Conservation (phyloP, 2,888 invertebrate species). For the Hemistola chrysoprasaria region DNA sequence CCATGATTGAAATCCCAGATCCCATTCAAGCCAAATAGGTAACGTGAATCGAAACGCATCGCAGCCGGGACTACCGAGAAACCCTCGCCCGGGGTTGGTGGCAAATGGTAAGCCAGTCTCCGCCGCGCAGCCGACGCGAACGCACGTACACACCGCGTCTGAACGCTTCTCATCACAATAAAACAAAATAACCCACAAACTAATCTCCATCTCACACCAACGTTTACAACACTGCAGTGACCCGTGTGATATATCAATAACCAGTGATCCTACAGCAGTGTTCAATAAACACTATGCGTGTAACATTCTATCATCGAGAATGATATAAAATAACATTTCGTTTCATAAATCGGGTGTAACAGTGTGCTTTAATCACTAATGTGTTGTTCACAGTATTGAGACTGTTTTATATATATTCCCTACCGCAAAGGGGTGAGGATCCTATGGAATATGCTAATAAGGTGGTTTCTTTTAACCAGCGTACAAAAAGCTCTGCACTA, state of each 20-base stretch:
- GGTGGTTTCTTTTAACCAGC: constrained; percentile 72
- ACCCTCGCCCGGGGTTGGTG: constrained; percentile 68
- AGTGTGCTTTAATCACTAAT: constrained; percentile 69
- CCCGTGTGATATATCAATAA: constrained; percentile 34
- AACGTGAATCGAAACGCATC: constrained; percentile 60
- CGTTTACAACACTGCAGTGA: constrained; percentile 42
- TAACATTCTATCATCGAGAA: constrained; percentile 58
- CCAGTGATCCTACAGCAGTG: constrained; percentile 36
- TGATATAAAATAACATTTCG: constrained; percentile 74
- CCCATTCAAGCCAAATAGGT: constrained; percentile 10
- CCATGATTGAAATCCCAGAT: not conserved
- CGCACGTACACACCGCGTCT: constrained; percentile 46
- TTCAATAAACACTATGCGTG: constrained; percentile 34
- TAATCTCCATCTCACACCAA: constrained; percentile 35
- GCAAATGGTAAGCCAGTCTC: constrained; percentile 55
- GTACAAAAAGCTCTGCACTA: constrained; percentile 80
- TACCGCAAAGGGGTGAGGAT: constrained; percentile 53
- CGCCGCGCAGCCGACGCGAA: constrained; percentile 51
- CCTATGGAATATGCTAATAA: constrained; percentile 76
- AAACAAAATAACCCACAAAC: constrained; percentile 66
- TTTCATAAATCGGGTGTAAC: constrained; percentile 70
- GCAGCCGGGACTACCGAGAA: constrained; percentile 64
- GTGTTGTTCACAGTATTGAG: constrained; percentile 51
- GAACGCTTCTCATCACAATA: constrained; percentile 34
- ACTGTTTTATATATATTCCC: constrained; percentile 39